Conservation (phyloP, 2,113 vertebrate species). For the Hydrolagus affinis region DNA sequence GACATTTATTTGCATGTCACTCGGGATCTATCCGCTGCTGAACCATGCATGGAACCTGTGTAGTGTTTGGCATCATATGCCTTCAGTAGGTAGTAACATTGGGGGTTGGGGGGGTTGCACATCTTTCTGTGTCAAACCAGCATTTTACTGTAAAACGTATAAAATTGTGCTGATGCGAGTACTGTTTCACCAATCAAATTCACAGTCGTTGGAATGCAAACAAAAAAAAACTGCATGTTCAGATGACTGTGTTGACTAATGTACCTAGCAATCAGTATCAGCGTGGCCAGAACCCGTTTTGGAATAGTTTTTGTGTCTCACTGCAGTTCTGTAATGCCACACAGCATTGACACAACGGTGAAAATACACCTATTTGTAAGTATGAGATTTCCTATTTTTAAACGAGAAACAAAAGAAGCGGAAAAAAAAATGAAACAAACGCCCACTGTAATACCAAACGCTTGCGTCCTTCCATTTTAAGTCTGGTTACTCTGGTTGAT, state of each 20-base stretch:
- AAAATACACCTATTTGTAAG: conserved; percentile 17
- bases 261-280: conserved; percentile 2
- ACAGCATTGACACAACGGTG: conserved; percentile 21
- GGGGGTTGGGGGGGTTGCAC: not conserved
- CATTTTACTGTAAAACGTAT: conserved; percentile 18
- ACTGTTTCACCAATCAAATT: not conserved
- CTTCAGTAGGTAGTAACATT: conserved; percentile 5
- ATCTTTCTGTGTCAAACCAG: conserved; percentile 11
- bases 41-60: conserved; percentile 11
- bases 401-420: not conserved
- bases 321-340: conserved; percentile 27
- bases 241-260: not conserved
- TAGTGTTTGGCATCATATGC: conserved; percentile 29
- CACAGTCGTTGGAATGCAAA: conserved; percentile 23
- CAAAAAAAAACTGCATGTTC: conserved; percentile 27
- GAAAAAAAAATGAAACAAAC: not conserved
- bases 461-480: not conserved
- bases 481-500: not conserved
- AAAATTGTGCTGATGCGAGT: not conserved
- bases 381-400: conserved; percentile 30
- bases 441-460: not conserved
- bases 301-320: conserved; percentile 32
- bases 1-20: conserved; percentile 24
- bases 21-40: not conserved
- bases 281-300: conserved; percentile 7